A percentile compares a stretch with the other conserved stretches of the same genome.
phyloP scores from a whole-genome alignment of 92 coral and sea anemone species.

The Epizoanthus rinbou region DNA sequence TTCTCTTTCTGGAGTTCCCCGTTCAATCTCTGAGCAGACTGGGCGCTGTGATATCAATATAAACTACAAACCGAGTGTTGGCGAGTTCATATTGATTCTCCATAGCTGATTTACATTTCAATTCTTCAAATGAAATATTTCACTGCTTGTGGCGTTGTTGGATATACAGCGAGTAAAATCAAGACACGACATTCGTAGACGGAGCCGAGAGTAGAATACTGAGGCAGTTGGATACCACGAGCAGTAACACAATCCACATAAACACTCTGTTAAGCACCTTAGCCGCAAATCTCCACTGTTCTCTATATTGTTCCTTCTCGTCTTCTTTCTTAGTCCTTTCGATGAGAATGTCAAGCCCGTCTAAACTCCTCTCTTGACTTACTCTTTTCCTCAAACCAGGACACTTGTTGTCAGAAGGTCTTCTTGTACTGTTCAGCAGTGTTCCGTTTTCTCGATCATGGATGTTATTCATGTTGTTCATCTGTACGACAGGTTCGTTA shows the following conservation, averaged over 20 bases:
- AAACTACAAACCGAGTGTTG: too few species aligned
- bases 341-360: constrained; percentile 76
- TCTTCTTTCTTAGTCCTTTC: constrained; percentile 76
- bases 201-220: constrained; percentile 80
- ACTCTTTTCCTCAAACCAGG: constrained; percentile 49
- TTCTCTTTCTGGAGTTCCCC: too few species aligned
- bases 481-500: constrained; percentile 53
- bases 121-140: too few species aligned
- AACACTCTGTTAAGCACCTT: constrained; percentile 76
- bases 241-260: constrained; percentile 80
- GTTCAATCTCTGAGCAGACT: too few species aligned
- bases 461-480: constrained; percentile 39
- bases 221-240: constrained; percentile 77
- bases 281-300: constrained; percentile 91
- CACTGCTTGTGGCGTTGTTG: background rate
- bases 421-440: constrained; percentile 38
- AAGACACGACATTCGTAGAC: constrained; percentile 53
- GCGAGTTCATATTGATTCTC: too few species aligned
- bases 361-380: constrained; percentile 52
- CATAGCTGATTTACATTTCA: too few species aligned
- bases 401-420: constrained; percentile 42
- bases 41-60: too few species aligned
- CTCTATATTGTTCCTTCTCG: constrained; percentile 67
- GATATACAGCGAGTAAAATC: background rate
- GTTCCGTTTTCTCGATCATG: constrained; percentile 48